Evolutionary conservation across 2,888 invertebrate species (phyloP).

Genomic region (Adelphocoris suturalis): DNA sequence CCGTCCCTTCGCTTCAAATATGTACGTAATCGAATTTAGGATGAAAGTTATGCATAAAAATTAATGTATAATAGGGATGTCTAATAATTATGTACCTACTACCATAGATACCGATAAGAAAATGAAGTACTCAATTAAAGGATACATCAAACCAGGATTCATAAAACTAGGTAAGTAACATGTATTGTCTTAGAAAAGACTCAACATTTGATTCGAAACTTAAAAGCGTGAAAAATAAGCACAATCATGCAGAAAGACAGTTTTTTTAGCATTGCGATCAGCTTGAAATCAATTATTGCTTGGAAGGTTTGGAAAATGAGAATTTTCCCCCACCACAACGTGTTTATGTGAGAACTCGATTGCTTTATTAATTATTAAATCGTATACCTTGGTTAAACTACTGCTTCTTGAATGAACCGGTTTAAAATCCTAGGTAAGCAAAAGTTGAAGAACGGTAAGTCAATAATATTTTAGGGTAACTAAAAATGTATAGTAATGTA

Average conservation of each 20-base stretch:
- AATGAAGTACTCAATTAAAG: too few relatives aligned
- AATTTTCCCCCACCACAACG: conserved; percentile 42
- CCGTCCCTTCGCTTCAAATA: too few relatives aligned
- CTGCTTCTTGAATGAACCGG: conserved; percentile 70
- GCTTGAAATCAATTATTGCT: conserved; percentile 32
- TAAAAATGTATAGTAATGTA: conserved; percentile 15
- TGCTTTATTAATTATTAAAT: conserved; percentile 27
- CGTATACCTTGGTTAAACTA: conserved; percentile 68
- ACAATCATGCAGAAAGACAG: conserved; percentile 34
- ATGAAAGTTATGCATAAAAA: too few relatives aligned
- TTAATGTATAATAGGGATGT: too few relatives aligned
- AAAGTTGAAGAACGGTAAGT: conserved; percentile 64
- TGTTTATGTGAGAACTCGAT: conserved; percentile 50
- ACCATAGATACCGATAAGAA: too few relatives aligned
- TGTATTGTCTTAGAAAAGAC: too few relatives aligned
- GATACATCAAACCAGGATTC: too few relatives aligned
- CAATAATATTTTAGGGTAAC: conserved; percentile 51
- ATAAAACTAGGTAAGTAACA: too few relatives aligned
- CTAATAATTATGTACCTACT: too few relatives aligned
- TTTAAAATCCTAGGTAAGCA: conserved; percentile 68
- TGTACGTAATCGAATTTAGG: too few relatives aligned
- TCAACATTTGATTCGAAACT: too few relatives aligned
- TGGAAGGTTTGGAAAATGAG: conserved; percentile 5
- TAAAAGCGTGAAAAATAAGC: background rate
- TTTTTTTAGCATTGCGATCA: conserved; percentile 23